phyloP scores from a whole-genome alignment of 2,113 vertebrate genomes.

The Pyxicephalus adspersus region DNA sequence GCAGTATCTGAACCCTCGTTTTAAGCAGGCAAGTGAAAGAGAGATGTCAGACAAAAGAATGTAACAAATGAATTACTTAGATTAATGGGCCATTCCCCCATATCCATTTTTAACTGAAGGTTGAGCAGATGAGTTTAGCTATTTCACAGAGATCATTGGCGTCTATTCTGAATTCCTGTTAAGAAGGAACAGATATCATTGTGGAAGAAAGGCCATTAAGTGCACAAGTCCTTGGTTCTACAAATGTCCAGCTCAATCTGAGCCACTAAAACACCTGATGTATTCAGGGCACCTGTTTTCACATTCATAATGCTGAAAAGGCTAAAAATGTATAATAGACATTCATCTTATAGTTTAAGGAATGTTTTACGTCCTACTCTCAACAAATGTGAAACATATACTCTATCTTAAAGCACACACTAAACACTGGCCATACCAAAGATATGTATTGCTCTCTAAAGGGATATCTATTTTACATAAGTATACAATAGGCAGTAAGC shows the following conservation, averaged over 20 bases:
- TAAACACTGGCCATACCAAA: neutral
- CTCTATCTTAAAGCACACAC: neutral
- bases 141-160: too few relatives aligned
- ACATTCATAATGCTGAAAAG: slow-evolving; percentile 50
- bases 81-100: too few relatives aligned
- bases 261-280: slow-evolving; percentile 3
- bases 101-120: too few relatives aligned
- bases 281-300: slow-evolving; percentile 8
- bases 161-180: too few relatives aligned
- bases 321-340: slow-evolving; percentile 20
- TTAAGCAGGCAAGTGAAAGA: too few relatives aligned
- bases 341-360: slow-evolving; percentile 46
- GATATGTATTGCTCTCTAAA: slow-evolving; percentile 10
- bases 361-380: slow-evolving; percentile 29
- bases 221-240: neutral
- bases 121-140: too few relatives aligned
- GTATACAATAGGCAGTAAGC: neutral
- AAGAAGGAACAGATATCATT: too few relatives aligned
- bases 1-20: too few relatives aligned
- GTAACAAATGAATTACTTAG: too few relatives aligned
- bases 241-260: neutral
- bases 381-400: neutral
- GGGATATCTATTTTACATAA: neutral
- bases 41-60: too few relatives aligned
- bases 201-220: too few relatives aligned